phyloP scores from a whole-genome alignment of 2,797 vertebrate species.

The Falco columbarius region DNA sequence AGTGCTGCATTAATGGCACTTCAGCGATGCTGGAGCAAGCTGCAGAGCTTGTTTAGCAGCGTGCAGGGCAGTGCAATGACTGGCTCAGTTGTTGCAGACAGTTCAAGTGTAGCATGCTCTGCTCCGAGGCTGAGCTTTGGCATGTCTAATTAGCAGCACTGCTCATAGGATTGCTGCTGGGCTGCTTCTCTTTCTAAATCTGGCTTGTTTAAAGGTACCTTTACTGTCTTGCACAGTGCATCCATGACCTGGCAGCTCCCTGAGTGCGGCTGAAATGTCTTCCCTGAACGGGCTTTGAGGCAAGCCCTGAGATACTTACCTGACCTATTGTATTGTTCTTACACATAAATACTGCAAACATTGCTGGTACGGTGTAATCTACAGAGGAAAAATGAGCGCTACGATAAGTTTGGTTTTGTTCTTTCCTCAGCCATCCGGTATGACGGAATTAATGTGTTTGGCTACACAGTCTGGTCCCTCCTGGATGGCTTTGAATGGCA shows the following conservation, averaged over 20 bases:
- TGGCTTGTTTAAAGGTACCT: neutral
- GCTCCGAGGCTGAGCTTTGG: neutral
- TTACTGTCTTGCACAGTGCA: neutral
- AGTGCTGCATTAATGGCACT: neutral
- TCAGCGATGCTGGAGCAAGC: rapidly evolving
- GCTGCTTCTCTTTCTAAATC: neutral
- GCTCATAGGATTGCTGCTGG: neutral
- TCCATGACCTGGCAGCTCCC: neutral
- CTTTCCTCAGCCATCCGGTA: slow-evolving; percentile 85
- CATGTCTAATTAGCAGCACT: neutral
- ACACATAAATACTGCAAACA: neutral
- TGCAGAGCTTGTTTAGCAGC: neutral
- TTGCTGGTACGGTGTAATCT: neutral
- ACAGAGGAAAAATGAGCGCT: neutral
- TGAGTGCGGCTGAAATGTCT: neutral
- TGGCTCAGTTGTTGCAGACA: rapidly evolving
- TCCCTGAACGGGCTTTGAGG: neutral
- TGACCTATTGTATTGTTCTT: neutral
- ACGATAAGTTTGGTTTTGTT: neutral
- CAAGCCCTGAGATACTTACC: neutral
- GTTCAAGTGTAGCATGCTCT: rapidly evolving
- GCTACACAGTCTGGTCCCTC: slow-evolving; percentile 96
- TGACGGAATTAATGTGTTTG: slow-evolving; percentile 89
- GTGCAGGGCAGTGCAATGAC: neutral
- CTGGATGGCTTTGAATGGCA: slow-evolving; percentile 97